Percentiles rank a stretch among this genome's conserved stretches.
Evolutionary conservation across 2,888 invertebrate genomes (phyloP).

Genomic region (Drosophila prolongata): DNA sequence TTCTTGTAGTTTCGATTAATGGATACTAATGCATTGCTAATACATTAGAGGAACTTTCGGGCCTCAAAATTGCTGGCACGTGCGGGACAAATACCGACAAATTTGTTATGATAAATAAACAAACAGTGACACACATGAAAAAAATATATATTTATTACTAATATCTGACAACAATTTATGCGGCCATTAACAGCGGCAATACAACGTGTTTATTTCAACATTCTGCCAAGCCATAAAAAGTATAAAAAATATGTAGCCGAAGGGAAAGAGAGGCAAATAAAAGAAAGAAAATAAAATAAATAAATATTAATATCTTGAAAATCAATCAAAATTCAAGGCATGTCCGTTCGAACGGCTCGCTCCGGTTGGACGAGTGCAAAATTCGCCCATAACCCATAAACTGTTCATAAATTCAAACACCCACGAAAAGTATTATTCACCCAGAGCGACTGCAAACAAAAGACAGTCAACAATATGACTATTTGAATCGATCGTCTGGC

Average conservation of each 20-base stretch:
- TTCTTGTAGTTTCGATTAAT: slow-evolving; percentile 65
- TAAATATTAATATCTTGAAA: slow-evolving; percentile 69
- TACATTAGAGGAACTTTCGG: slow-evolving; percentile 28
- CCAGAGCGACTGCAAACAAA: slow-evolving; percentile 20
- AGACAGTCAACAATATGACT: slow-evolving; percentile 21
- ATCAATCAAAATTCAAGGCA: slow-evolving; percentile 77
- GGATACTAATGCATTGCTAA: slow-evolving; percentile 44
- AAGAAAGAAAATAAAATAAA: slow-evolving; percentile 50
- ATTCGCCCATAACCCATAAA: slow-evolving; percentile 54
- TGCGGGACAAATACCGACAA: slow-evolving; percentile 55
- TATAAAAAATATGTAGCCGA: slow-evolving; percentile 22
- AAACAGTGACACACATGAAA: slow-evolving; percentile 40
- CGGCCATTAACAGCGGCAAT: slow-evolving; percentile 73
- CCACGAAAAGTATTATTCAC: slow-evolving; percentile 57
- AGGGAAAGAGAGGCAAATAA: slow-evolving; percentile 13
- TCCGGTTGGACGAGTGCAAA: slow-evolving; percentile 53
- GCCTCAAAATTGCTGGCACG: slow-evolving; percentile 61
- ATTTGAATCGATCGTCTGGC: slow-evolving; percentile 26
- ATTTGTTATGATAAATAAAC: slow-evolving; percentile 64
- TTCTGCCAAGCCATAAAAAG: slow-evolving; percentile 53
- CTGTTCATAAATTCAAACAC: slow-evolving; percentile 73
- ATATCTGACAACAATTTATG: slow-evolving; percentile 74
- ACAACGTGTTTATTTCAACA: slow-evolving; percentile 76
- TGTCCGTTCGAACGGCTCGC: slow-evolving; percentile 38
- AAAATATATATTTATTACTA: slow-evolving; percentile 56